Evolutionary conservation across 2,888 invertebrate species (phyloP).

Genomic region (Lepidocyrtoides sp.): DNA sequence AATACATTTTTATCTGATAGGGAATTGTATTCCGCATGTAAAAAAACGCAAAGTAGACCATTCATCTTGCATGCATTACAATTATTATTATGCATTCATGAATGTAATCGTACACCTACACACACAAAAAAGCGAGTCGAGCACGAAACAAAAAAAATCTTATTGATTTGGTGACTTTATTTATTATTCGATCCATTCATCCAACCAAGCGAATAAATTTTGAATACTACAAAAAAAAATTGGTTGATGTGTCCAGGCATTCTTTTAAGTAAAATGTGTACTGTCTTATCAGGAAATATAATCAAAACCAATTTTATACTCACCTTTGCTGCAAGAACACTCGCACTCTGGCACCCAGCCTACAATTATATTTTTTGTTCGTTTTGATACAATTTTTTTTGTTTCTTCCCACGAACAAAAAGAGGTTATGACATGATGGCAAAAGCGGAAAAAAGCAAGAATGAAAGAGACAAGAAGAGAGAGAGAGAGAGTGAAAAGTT

Average conservation of each 20-base stretch:
- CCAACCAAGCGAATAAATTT: background rate
- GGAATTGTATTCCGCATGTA: too few relatives aligned
- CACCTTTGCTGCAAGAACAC: background rate
- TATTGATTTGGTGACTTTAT: slow-evolving; percentile 7
- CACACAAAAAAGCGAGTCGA: background rate
- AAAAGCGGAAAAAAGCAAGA: background rate
- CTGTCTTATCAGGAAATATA: background rate
- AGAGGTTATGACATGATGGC: too few relatives aligned
- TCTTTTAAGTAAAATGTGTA: background rate
- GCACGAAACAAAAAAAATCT: background rate
- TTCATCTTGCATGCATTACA: too few relatives aligned
- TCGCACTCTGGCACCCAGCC: too few relatives aligned
- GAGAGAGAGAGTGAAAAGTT: slow-evolving; percentile 25
- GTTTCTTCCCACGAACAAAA: slow-evolving; percentile 44
- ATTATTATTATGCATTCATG: background rate
- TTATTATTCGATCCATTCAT: background rate
- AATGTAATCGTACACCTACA: background rate
- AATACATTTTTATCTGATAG: too few relatives aligned
- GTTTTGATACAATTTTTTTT: background rate
- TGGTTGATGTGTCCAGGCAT: background rate
- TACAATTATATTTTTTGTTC: too few relatives aligned
- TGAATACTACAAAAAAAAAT: background rate
- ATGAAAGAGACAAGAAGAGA: slow-evolving; percentile 1
- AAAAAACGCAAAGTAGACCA: background rate
- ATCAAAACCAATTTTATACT: background rate